Conservation (phyloP, 2,113 vertebrate genomes). For the Regulus satrapa region DNA sequence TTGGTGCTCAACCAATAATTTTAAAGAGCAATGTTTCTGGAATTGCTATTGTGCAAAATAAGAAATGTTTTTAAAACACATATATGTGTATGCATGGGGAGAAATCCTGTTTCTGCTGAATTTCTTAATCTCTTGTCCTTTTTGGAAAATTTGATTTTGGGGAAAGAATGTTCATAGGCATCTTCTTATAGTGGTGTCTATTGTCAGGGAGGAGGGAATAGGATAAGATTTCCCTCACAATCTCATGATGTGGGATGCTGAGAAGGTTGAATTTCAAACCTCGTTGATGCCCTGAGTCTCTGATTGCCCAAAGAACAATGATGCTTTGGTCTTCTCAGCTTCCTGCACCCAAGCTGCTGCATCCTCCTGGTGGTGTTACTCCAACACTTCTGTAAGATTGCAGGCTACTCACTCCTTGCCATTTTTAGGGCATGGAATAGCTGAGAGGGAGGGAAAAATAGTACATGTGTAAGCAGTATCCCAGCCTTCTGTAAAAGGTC, state of each 20-base stretch:
- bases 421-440: not conserved
- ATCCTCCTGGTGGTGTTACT: not conserved
- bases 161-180: not conserved
- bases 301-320: not conserved
- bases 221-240: not conserved
- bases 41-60: not conserved
- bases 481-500: not conserved
- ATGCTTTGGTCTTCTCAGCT: not conserved
- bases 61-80: not conserved
- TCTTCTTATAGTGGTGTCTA: not conserved
- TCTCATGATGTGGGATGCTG: not conserved
- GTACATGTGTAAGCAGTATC: not conserved
- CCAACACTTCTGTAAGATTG: not conserved
- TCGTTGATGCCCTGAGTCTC: not conserved
- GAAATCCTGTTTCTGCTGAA: not conserved
- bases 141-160: not conserved
- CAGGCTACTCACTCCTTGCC: not conserved
- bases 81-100: not conserved
- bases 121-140: not conserved
- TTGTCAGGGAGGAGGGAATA: not conserved
- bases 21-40: not conserved
- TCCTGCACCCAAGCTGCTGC: not conserved
- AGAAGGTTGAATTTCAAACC: not conserved
- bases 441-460: accelerated
- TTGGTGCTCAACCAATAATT: not conserved